Percentiles rank a stretch among this genome's conserved stretches.
Conservation (phyloP, 2,113 vertebrate species). For the Euleptes europaea region DNA sequence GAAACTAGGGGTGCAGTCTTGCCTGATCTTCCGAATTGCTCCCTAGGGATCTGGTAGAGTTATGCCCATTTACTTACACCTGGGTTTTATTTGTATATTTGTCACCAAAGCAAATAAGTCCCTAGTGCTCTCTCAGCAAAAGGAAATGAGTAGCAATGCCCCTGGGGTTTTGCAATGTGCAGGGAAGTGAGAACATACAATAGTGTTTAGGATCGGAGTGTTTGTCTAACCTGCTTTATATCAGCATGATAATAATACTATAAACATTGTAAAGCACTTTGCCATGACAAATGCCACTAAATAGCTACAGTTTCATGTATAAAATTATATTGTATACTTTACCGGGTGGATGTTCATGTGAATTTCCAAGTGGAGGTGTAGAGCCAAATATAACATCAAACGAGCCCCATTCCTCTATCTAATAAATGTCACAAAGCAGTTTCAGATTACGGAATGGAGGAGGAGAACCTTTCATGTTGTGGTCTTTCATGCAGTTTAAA, state of each 20-base stretch:
- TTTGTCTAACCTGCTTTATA: background rate
- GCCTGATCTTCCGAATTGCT: too few relatives aligned
- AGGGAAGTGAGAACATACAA: background rate
- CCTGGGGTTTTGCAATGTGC: background rate
- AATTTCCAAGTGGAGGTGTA: background rate
- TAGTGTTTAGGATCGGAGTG: background rate
- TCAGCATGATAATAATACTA: background rate
- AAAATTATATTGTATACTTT: background rate
- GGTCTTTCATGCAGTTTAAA: background rate
- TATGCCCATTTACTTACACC: too few relatives aligned
- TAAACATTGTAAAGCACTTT: background rate
- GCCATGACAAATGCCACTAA: background rate
- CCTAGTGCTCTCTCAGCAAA: too few relatives aligned
- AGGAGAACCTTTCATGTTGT: background rate
- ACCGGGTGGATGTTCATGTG: constrained; percentile 34
- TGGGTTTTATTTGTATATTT: too few relatives aligned
- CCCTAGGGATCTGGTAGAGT: too few relatives aligned
- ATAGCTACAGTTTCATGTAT: background rate
- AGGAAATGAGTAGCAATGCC: too few relatives aligned
- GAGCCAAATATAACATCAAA: constrained; percentile 60
- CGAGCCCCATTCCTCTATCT: constrained; percentile 61
- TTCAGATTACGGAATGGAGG: background rate
- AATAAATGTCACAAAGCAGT: background rate
- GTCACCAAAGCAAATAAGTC: too few relatives aligned
- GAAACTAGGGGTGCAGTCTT: too few relatives aligned